A percentile compares a stretch with the other conserved stretches of the same genome.
phyloP scores from a whole-genome alignment of 2,113 vertebrate species.

The Maccullochella peelii region DNA sequence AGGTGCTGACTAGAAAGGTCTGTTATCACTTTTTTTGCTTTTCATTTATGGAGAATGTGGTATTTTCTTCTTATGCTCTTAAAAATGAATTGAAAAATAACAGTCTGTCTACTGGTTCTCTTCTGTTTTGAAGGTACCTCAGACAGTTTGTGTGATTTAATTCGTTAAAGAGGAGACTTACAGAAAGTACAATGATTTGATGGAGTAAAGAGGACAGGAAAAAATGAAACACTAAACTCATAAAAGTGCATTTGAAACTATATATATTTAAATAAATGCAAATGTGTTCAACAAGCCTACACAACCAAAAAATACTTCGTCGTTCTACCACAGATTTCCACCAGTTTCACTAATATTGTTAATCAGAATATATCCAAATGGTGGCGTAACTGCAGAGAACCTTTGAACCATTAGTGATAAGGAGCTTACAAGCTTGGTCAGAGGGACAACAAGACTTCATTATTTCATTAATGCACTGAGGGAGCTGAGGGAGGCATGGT shows the following conservation, averaged over 20 bases:
- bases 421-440: conserved; percentile 69
- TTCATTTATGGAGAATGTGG: background rate
- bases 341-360: background rate
- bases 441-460: conserved; percentile 54
- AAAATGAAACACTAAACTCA: background rate
- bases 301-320: background rate
- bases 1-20: background rate
- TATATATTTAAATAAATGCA: background rate
- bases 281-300: background rate
- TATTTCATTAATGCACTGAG: conserved; percentile 57
- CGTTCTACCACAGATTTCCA: background rate
- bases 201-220: background rate
- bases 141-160: background rate
- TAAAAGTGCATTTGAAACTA: background rate
- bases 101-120: background rate
- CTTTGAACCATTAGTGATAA: conserved; percentile 70
- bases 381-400: conserved; percentile 53
- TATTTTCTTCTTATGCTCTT: background rate
- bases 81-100: background rate
- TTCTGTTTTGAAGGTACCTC: background rate
- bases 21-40: background rate
- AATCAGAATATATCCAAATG: conserved; percentile 10
- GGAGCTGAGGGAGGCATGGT: conserved; percentile 43
- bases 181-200: background rate
- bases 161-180: background rate